phyloP scores from a whole-genome alignment of 1,140 invertebrate species.

The Eumeta japonica region DNA sequence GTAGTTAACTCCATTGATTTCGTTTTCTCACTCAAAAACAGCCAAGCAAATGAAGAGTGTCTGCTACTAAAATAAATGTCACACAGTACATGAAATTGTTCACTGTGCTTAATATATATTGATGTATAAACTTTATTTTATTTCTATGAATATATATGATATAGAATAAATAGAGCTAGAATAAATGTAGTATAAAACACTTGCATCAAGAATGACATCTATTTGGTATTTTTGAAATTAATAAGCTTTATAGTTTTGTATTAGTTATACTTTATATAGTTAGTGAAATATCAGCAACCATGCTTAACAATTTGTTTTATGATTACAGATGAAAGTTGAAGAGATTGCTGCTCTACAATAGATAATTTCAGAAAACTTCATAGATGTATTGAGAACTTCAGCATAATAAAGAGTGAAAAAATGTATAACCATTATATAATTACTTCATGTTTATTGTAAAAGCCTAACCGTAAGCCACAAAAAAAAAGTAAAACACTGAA shows the following conservation, averaged over 20 bases:
- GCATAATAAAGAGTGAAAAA: slow-evolving; percentile 46
- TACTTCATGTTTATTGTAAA: slow-evolving; percentile 47
- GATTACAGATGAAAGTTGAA: slow-evolving; percentile 55
- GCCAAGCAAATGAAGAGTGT: too few species aligned
- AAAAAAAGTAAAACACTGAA: slow-evolving; percentile 41
- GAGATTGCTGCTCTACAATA: slow-evolving; percentile 39
- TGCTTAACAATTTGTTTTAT: background rate
- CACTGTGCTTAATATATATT: too few species aligned
- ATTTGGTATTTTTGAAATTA: background rate
- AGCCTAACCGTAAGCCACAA: slow-evolving; percentile 49
- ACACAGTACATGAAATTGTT: too few species aligned
- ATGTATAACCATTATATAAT: slow-evolving; percentile 49
- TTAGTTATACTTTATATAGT: background rate
- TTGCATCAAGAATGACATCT: slow-evolving; percentile 4
- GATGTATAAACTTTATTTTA: too few species aligned
- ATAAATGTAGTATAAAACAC: too few species aligned
- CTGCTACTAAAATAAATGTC: too few species aligned
- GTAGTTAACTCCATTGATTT: too few species aligned
- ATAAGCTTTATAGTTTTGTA: background rate
- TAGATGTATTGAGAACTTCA: slow-evolving; percentile 49
- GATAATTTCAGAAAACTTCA: slow-evolving; percentile 51
- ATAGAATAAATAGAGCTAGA: too few species aligned
- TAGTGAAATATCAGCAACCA: too few species aligned
- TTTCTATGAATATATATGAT: too few species aligned
- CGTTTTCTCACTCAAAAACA: too few species aligned